Evolutionary conservation across 2,113 vertebrate genomes (phyloP), one percentile per base, ranked within the genome.

Genomic region (Danio rerio): DNA sequence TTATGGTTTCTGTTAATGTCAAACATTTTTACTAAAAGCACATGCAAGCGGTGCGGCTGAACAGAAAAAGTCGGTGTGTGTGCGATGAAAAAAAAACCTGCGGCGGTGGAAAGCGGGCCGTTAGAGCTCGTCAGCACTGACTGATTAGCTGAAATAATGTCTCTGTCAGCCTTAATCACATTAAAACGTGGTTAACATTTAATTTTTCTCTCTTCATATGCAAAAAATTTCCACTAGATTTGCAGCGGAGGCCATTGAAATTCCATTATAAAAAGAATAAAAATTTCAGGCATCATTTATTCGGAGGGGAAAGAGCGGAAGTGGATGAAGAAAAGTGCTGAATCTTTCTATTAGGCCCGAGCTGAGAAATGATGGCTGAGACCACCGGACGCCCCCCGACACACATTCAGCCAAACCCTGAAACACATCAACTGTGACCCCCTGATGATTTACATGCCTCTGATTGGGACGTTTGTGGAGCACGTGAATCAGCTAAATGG

Each of bases 131-230:
- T 95, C 96, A 95, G 94, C 94, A 83, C 88, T 98, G 97, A 99
- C 94, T 98, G 98, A 99, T 98, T 99, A 99, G 98, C 98, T 98
- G 98, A 98, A 99, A 98, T 99, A 99, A 99, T 99, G 96, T 98
- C 96, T 96, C 96, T 98, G 96, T 98, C 97, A 98, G 95, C 95
- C 95, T 97, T 99, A 98, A 99, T 99, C 96, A 98, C 97, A 98
- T 98, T 99, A 98, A 99, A 98, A 98, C 95, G 96, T 98, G 96
- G 98, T 98, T 98, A 99, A 99, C 97, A 97, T 98, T 98, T 98
- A 98, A 98, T 98, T 98, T 98, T 98, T 96, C 96, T 95, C 93
- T 98, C 96, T 99, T 99, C 96, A 97, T 99, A 99, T 99, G 98
- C 97, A 95, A 96, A 97, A 97, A 97, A 97, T 99, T 98, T 99